phyloP scores from a whole-genome alignment of 1,140 invertebrate genomes.

The Drosophila tristis region DNA sequence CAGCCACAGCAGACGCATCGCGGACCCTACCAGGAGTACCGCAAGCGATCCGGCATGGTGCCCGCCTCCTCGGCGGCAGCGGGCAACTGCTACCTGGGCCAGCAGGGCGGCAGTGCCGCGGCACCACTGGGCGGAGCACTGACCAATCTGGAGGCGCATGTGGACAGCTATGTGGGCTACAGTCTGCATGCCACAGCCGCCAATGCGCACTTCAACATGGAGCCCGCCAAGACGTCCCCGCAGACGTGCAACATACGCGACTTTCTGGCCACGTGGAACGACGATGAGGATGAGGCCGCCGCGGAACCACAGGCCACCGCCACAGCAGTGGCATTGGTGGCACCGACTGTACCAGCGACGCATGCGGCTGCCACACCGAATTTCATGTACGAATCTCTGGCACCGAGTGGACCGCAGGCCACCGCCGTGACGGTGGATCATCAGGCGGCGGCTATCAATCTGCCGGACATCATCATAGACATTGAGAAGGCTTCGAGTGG shows the following conservation, averaged over 20 bases:
- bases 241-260: conserved; percentile 76
- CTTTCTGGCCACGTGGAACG: conserved; percentile 82
- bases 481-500: conserved; percentile 62
- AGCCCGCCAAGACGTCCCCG: conserved; percentile 9
- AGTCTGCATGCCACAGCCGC: conserved; percentile 48
- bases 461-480: conserved; percentile 83
- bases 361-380: conserved; percentile 1
- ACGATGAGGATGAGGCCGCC: conserved; percentile 68
- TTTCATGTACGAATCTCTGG: conserved; percentile 68
- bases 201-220: background rate
- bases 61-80: conserved; percentile 1
- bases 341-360: conserved; percentile 38
- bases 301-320: conserved; percentile 9
- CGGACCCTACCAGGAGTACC: conserved; percentile 54
- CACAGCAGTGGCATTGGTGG: conserved; percentile 51
- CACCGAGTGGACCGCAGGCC: conserved; percentile 51
- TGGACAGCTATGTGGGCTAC: conserved; percentile 63
- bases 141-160: conserved; percentile 57
- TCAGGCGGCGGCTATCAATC: conserved; percentile 55
- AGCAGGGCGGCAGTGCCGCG: conserved; percentile 31
- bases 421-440: conserved; percentile 46
- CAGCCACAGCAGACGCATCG: conserved; percentile 37
- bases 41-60: conserved; percentile 51
- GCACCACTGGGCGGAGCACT: conserved; percentile 12
- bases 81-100: conserved; percentile 52